Conservation (phyloP, 2,888 invertebrate genomes). For the Charanyca ferruginea region DNA sequence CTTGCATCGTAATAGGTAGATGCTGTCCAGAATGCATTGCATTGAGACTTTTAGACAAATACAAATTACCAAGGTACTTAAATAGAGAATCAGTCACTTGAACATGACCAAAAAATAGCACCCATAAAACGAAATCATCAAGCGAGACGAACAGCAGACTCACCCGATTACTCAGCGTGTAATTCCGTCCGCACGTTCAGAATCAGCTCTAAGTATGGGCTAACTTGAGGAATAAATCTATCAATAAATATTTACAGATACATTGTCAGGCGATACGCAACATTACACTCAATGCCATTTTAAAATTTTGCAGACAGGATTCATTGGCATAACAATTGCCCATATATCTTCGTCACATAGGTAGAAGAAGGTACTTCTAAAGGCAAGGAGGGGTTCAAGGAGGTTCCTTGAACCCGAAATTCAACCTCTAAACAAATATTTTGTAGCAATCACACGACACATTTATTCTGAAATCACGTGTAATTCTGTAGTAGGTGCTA, state of each 20-base stretch:
- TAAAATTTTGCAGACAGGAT: constrained; percentile 81
- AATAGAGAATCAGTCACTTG: constrained; percentile 75
- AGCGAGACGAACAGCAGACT: constrained; percentile 83
- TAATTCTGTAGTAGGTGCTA: constrained; percentile 23
- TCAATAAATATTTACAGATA: constrained; percentile 86
- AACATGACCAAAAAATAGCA: constrained; percentile 78
- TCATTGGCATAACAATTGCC: constrained; percentile 74
- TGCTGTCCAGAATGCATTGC: constrained; percentile 41
- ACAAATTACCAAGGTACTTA: constrained; percentile 65
- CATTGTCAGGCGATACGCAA: constrained; percentile 83
- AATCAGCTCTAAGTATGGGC: constrained; percentile 63
- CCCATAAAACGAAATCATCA: constrained; percentile 82
- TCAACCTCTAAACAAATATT: constrained; percentile 31
- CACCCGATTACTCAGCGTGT: constrained; percentile 87
- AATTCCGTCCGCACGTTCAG: constrained; percentile 80
- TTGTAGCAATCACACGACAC: constrained; percentile 13
- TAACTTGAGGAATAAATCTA: constrained; percentile 83
- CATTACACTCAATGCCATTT: constrained; percentile 83
- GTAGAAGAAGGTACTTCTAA: constrained; percentile 24
- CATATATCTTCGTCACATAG: constrained; percentile 61
- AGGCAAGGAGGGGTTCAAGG: too few species aligned
- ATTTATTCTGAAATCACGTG: constrained; percentile 28
- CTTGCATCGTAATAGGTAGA: constrained; percentile 38
- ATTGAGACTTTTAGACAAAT: constrained; percentile 59
- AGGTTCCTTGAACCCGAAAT: constrained; percentile 48